Base-by-base conservation (phyloP, 2,888 invertebrate species). In the Ethmia dodecea region DNA sequence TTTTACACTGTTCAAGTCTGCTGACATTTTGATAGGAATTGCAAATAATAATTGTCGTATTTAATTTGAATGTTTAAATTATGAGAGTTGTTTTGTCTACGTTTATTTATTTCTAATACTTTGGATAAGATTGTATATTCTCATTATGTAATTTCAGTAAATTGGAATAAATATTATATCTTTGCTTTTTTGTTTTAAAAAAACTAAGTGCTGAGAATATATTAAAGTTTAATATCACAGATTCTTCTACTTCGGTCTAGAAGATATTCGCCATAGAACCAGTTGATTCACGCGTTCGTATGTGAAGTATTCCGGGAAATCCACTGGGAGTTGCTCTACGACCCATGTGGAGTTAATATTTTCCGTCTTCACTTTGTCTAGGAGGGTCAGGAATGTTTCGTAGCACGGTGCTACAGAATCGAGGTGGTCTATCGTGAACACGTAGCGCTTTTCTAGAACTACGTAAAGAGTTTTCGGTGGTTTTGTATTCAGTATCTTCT, bases 321-420 rank as follows among this genome's bases (percentile, higher is more conserved):
- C 89, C 22, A 91, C 72, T 2, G 89, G 81, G 30, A 94, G 57
- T 55, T 91, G 87, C 58, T 91, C 87, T 13, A 92, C 77, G 6
- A 61, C 78, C 89, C 93, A 89, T 13, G 75, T 73, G 47, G 71
- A 67, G 55, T 68, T 61, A 12, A 71, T 46, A 38, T 86, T 78
- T 27, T 80, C 74, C 34, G 67, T 65, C 52, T 78, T 77, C 5
- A 89, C 73, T 50, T 84, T 80, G 37, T 88, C 77, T 9, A 92
- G 55, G 40, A 90, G 77, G 18, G 88, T 84, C 1, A 94, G 74
- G 76, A 95, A 95, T 79, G 94, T 92, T 59, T 95, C 95, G 58
- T 93, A 96, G 79, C 95, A 95, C 0, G 95, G 95, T 1, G 96
- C 95, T n/a, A 91, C 91, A 0, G 92, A 89, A 43, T 95, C 94